Base-by-base conservation (phyloP, 2,888 invertebrate species). In the Lepidonotus clava region DNA sequence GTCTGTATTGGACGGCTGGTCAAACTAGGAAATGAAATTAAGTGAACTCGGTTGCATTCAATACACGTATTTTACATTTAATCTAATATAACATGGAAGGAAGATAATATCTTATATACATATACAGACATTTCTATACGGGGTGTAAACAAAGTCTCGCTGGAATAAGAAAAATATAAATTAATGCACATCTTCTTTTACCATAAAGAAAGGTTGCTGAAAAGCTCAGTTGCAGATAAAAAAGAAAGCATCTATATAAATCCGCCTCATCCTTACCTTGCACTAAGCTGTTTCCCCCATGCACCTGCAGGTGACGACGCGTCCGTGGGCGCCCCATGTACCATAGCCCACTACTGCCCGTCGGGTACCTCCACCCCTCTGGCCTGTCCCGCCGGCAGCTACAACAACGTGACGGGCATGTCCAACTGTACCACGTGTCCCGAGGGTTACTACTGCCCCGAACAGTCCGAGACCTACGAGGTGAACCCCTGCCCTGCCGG, bases 301-400 rank as follows among this genome's bases (percentile, higher is more conserved):
- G 11, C n/a, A 61, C 28, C 28, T 5, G 1, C 87, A 93, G 93
- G 92, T 61, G 87, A 88, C 77, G 90, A 90, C 34, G 88, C 90
- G n/a, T 56, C 76, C 6, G 88, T 89, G 41, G 93, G 93, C n/a
- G 93, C 92, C 1, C 93, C 93, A 1, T 93, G 93, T 86, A 92
- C 93, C 6, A 87, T 90, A 0, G 90, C 91, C n/a, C 92, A 92
- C 87, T 93, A 93, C 90, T 93, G 93, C 87, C 92, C 93, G 18
- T 87, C 86, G 11, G 93, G 93, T 0, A 93, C 93, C 0, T 92
- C 92, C 1, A 90, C 90, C 56, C 93, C 93, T 0, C 86, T 91
- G 67, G 90, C 89, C 6, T 93, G 93, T 89, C 90, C 90, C 6
- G 89, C 92, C 0, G 93, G 93, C 0, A 92, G 92, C 0, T 93